Evolutionary conservation across 1,140 invertebrate species (phyloP).

Genomic region (Pristionchus pacificus): DNA sequence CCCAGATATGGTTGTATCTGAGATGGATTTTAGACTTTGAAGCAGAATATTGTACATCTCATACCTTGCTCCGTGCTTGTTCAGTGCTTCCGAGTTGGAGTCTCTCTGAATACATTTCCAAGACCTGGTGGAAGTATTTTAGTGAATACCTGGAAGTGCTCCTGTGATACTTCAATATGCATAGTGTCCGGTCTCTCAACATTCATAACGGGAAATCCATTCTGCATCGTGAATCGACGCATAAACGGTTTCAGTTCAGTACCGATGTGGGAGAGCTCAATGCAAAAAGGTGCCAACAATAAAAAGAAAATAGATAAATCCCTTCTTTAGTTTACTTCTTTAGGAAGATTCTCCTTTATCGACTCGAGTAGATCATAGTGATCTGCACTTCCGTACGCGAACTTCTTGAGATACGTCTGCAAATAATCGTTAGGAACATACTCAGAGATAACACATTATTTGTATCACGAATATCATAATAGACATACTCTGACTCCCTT

Average conservation of each 20-base stretch:
- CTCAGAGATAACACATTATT: not conserved
- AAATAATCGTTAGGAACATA: too few relatives aligned
- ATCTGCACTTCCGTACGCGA: constrained; percentile 36
- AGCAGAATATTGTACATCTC: too few relatives aligned
- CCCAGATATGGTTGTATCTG: not conserved
- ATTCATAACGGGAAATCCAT: not conserved
- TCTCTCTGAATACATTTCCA: too few relatives aligned
- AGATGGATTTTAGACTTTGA: too few relatives aligned
- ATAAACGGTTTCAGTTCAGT: too few relatives aligned
- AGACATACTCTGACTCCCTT: constrained; percentile 11
- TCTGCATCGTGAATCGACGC: too few relatives aligned
- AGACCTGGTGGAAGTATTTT: not conserved
- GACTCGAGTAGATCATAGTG: constrained; percentile 35
- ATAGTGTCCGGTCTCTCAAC: not conserved
- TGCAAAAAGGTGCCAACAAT: too few relatives aligned
- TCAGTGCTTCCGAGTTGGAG: too few relatives aligned
- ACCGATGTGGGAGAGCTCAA: too few relatives aligned
- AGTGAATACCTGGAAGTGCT: not conserved
- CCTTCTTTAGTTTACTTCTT: too few relatives aligned
- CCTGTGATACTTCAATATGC: not conserved
- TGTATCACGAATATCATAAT: not conserved
- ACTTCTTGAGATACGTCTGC: constrained; percentile 35
- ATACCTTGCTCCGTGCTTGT: too few relatives aligned
- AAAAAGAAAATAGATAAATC: too few relatives aligned
- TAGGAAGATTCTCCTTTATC: constrained; percentile 36